Percentiles rank a stretch among this genome's conserved stretches.
phyloP scores from a whole-genome alignment of 2,797 vertebrate species.

The Coregonus sp. region DNA sequence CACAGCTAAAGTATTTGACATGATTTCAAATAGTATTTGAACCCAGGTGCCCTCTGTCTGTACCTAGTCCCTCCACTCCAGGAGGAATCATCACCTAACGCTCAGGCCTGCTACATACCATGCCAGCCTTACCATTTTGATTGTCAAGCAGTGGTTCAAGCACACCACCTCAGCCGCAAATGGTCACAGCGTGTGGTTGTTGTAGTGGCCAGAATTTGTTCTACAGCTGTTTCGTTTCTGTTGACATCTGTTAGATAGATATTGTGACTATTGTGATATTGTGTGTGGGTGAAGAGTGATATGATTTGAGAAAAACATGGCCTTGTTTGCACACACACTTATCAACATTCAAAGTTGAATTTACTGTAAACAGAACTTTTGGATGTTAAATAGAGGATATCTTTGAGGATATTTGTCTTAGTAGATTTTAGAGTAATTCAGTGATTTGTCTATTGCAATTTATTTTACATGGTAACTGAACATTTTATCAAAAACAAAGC shows the following conservation, averaged over 20 bases:
- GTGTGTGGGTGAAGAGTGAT: background rate
- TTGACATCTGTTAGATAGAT: background rate
- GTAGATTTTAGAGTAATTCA: background rate
- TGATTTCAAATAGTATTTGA: background rate
- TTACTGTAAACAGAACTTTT: conserved; percentile 3
- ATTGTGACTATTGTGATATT: background rate
- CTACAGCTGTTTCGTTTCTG: background rate
- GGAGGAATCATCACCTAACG: background rate
- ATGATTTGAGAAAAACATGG: background rate
- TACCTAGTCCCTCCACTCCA: background rate
- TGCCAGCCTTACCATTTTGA: conserved; percentile 17
- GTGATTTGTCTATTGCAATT: background rate
- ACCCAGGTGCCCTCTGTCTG: conserved; percentile 1
- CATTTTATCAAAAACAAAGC: background rate
- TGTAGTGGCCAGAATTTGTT: background rate
- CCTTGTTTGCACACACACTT: background rate
- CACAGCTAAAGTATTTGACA: background rate
- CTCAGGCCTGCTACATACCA: conserved; percentile 24
- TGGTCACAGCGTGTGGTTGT: background rate
- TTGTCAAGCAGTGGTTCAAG: conserved; percentile 1
- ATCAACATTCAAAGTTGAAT: background rate
- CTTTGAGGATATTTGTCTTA: background rate
- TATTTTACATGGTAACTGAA: background rate
- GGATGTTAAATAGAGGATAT: conserved; percentile 1
- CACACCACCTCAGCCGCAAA: background rate